Base-by-base conservation (phyloP, 2,113 vertebrate genomes). In the Pangasianodon gigas region DNA sequence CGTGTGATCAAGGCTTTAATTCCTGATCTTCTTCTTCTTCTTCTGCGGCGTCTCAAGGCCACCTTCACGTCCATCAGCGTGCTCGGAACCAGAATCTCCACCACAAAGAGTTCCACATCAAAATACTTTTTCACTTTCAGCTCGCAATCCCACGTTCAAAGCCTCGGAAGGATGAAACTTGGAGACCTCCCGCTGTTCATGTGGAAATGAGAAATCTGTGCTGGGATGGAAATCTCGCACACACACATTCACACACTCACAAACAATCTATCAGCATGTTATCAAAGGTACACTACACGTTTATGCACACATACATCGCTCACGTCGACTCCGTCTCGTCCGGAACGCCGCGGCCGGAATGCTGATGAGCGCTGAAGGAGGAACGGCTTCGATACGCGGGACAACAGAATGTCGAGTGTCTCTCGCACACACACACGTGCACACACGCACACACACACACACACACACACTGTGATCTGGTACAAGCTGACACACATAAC, bases 131-230 rank as follows among this genome's bases (percentile, higher is more conserved):
- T 54, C 62, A 67, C 44, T 48, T 87, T 26, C n/a, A n/a, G 6
- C 21, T 54, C 19, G 21, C 69, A 87, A 75, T 87, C 32, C 26
- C 32, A 37, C 4, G 97, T 98, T 99, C 97, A 99, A 98, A 99
- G 98, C 95, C 95, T 93, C 92, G 93, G 96, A 95, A 96, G 94
- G 94, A 96, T 94, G 92, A 93, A 94, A 93, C 97, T 98, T 97
- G 98, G 98, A 98, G 97, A 97, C 97, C 97, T 96, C 98, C 97
- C 94, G 96, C 96, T 93, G 97, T 94, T 96, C 86, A 91, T 96
- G 97, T 97, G 97, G 97, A 97, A 98, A 97, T 97, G 97, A 96
- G 96, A 97, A 97, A 98, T 97, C 97, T 52, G 44, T 60, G 26
- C 13, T 10, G 1, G 3, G 54, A 71, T 52, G 54, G 52, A 82